phyloP scores from a whole-genome alignment of 2,113 vertebrate species.

The Procavia capensis region DNA sequence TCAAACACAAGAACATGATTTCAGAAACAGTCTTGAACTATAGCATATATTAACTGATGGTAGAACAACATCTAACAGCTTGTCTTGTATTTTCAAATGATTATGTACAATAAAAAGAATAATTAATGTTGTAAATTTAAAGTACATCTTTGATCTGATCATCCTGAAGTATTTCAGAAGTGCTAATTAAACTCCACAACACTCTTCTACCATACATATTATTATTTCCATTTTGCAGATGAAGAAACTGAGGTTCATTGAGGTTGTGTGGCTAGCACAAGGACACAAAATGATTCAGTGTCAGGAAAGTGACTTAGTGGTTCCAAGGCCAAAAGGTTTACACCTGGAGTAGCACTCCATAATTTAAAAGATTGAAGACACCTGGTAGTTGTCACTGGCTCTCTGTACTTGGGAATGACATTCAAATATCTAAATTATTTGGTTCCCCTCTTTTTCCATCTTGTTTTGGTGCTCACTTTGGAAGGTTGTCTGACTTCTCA shows the following conservation, averaged over 20 bases:
- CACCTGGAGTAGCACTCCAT: not conserved
- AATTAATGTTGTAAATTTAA: conserved; percentile 71
- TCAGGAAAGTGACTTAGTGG: not conserved
- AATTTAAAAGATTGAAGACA: not conserved
- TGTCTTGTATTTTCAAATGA: conserved; percentile 59
- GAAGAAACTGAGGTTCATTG: conserved; percentile 65
- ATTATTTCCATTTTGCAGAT: conserved; percentile 65
- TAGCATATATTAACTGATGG: not conserved
- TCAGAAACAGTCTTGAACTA: not conserved
- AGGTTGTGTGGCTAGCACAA: conserved; percentile 37
- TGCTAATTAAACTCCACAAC: conserved; percentile 69
- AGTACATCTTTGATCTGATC: conserved; percentile 74
- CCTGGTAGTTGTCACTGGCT: not conserved
- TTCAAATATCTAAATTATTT: not conserved
- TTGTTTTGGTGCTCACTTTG: not conserved
- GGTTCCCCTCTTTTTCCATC: not conserved
- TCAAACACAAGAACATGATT: not conserved
- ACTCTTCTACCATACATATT: conserved; percentile 36
- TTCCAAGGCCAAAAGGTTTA: not conserved
- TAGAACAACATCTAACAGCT: not conserved
- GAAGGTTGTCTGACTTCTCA: not conserved
- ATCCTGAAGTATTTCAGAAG: conserved; percentile 71
- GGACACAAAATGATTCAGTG: conserved; percentile 8
- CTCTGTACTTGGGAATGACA: not conserved
- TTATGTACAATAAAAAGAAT: conserved; percentile 71